phyloP scores from a whole-genome alignment of 1,140 invertebrate genomes.

The Metaphire vulgaris region DNA sequence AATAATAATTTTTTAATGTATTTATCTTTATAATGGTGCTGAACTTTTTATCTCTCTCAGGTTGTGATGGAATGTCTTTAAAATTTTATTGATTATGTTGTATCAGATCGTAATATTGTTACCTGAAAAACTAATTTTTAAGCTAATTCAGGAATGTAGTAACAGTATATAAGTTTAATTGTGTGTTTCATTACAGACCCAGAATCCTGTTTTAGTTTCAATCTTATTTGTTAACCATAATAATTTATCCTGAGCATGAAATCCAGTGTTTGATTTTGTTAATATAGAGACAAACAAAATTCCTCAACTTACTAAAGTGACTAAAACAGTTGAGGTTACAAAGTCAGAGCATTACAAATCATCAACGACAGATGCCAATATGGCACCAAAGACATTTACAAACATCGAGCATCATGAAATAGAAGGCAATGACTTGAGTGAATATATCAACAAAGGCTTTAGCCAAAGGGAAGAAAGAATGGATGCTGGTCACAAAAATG shows the following conservation, averaged over 20 bases:
- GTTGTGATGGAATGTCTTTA: no score
- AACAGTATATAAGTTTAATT: no score
- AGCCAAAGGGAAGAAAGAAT: not conserved
- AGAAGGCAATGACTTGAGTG: slow-evolving; percentile 3
- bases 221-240: no score
- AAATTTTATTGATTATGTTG: no score
- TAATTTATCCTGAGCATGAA: no score
- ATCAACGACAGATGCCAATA: slow-evolving; percentile 10
- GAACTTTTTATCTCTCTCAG: no score
- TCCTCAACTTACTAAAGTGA: slow-evolving; percentile 7
- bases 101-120: no score
- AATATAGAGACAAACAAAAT: slow-evolving; percentile 11
- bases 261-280: no score
- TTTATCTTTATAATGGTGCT: not conserved
- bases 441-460: slow-evolving; percentile 7
- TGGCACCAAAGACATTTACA: not conserved
- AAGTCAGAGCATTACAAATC: slow-evolving; percentile 13
- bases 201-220: no score
- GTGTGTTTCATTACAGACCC: no score
- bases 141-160: no score
- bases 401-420: not conserved
- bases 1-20: not conserved
- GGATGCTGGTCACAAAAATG: not conserved
- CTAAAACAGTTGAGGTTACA: slow-evolving; percentile 16
- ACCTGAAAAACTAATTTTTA: no score